These are phyloP conservation scores for Fragum fragum DNA, from an alignment of 2,888 invertebrate species.

Conservation along the genomic window DNA sequence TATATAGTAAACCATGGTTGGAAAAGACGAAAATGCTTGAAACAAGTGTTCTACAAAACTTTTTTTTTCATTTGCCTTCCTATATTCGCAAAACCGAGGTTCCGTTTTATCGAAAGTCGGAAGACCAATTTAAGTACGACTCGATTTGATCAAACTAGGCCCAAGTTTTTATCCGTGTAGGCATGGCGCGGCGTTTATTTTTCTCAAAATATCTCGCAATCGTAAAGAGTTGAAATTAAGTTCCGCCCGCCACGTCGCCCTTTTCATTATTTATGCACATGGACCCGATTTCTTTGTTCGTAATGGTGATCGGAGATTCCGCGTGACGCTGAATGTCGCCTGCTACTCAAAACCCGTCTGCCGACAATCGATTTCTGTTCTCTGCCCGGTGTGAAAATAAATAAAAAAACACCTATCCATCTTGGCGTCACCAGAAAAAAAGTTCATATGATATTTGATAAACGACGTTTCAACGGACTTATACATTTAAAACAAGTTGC, in stretches of 20 bases:
- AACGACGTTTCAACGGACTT: too few relatives aligned
- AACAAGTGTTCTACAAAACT: too few relatives aligned
- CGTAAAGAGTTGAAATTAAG: conserved; percentile 19
- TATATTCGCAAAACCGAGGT: too few relatives aligned
- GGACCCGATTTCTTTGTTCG: conserved; percentile 27
- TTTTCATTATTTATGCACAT: conserved; percentile 24
- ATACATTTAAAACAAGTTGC: too few relatives aligned
- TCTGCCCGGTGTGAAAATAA: conserved; percentile 15
- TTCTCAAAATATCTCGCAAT: neutral
- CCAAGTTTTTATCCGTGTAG: too few relatives aligned
- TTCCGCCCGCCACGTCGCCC: conserved; percentile 23
- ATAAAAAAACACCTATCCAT: conserved; percentile 1
- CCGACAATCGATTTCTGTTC: conserved; percentile 12
- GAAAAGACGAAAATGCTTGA: too few relatives aligned
- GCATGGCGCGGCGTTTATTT: neutral
- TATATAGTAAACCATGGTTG: too few relatives aligned
- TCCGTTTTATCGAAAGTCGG: too few relatives aligned
- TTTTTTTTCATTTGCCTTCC: too few relatives aligned
- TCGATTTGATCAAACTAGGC: too few relatives aligned
- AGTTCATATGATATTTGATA: too few relatives aligned
- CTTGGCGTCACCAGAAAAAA: neutral
- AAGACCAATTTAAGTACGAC: too few relatives aligned
- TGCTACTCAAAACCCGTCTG: conserved; percentile 1
- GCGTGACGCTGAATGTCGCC: conserved; percentile 27
- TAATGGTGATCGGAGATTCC: conserved; percentile 23